Percentiles rank a stretch among this genome's conserved stretches.
Conservation (phyloP, 2,113 vertebrate species). For the Clarias macrocephalus region DNA sequence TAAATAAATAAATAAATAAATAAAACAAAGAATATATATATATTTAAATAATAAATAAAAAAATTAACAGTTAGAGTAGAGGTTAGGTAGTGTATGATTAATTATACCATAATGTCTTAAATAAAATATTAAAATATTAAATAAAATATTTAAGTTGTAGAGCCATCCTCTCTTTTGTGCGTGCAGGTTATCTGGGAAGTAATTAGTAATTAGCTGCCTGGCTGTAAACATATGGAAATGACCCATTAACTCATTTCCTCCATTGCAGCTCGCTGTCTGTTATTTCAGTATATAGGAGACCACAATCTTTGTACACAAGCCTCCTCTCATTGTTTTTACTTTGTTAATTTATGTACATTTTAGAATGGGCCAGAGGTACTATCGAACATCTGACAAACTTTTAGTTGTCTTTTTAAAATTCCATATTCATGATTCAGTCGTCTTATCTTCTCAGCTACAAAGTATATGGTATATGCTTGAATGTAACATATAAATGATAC, state of each 20-base stretch:
- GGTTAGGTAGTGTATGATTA: not conserved
- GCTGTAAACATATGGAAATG: constrained; percentile 56
- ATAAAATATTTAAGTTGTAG: not conserved
- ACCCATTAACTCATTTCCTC: constrained; percentile 55
- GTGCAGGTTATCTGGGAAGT: constrained; percentile 56
- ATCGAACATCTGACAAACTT: not conserved
- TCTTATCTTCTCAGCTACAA: not conserved
- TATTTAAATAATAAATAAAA: not conserved
- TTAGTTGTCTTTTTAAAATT: not conserved
- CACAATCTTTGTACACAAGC: not conserved
- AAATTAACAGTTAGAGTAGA: not conserved
- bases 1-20: not conserved
- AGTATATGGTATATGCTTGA: not conserved
- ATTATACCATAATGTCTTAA: not conserved
- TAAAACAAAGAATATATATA: not conserved
- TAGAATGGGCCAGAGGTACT: not conserved
- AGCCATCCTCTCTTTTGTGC: not conserved
- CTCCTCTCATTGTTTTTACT: not conserved
- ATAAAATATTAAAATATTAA: not conserved
- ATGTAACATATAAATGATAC: not conserved
- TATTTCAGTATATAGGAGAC: constrained; percentile 28
- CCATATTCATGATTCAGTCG: not conserved
- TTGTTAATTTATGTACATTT: constrained; percentile 4
- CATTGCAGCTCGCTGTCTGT: constrained; percentile 42
- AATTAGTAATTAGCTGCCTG: constrained; percentile 48